These are phyloP conservation scores for Patiria pectinifera DNA, from an alignment of 53 echinoderm and acorn worm species.

Conservation along the genomic window DNA sequence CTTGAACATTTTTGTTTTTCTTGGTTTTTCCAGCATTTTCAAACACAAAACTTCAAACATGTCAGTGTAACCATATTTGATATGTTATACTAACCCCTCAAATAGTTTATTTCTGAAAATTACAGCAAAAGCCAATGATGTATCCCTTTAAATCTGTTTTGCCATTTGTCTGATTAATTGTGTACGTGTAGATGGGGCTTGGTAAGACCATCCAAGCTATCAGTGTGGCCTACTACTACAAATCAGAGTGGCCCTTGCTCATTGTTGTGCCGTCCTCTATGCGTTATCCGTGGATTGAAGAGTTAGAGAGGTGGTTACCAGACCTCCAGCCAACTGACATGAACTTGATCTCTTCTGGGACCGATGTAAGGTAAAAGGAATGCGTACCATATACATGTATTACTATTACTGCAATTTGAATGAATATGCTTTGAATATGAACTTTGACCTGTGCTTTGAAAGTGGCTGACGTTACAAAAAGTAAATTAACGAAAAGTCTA, in stretches of 20 bases:
- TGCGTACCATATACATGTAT: background rate
- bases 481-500: background rate
- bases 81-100: too few relatives aligned
- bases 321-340: conserved; percentile 78
- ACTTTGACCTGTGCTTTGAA: background rate
- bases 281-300: conserved; percentile 89
- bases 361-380: conserved; percentile 72
- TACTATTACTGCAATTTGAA: too few relatives aligned
- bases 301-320: conserved; percentile 83
- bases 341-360: conserved; percentile 77
- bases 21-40: too few relatives aligned
- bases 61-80: too few relatives aligned
- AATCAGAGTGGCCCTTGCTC: conserved; percentile 81
- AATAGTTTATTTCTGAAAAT: too few relatives aligned
- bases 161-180: too few relatives aligned
- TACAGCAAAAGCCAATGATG: too few relatives aligned
- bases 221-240: conserved; percentile 78
- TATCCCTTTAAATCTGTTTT: too few relatives aligned
- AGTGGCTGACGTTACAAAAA: too few relatives aligned
- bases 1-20: too few relatives aligned
- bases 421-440: too few relatives aligned
- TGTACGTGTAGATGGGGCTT: conserved; percentile 71
- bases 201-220: conserved; percentile 89
- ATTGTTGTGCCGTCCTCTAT: conserved; percentile 83
- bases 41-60: too few relatives aligned